phyloP scores from a whole-genome alignment of 2,797 vertebrate genomes.

The Scolopax bukidnonensis region DNA sequence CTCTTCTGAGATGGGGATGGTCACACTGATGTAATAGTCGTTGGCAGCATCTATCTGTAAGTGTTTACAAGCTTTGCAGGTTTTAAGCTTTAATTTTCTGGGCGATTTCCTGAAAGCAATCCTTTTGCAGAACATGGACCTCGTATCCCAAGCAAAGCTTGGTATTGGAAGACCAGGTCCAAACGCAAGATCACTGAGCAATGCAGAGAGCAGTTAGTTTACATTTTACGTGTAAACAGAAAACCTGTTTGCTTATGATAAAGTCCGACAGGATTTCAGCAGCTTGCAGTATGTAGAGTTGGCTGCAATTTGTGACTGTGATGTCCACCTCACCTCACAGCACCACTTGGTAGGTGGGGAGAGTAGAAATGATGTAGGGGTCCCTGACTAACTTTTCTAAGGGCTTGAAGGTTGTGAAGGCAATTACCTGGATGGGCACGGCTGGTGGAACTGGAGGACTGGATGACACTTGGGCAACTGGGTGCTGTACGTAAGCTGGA shows the following conservation, averaged over 20 bases:
- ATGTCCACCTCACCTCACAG: background rate
- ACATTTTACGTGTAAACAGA: background rate
- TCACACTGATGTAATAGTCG: background rate
- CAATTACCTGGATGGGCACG: background rate
- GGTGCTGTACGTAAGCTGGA: background rate
- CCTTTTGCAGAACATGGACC: background rate
- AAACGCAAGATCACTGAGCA: background rate
- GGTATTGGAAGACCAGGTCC: background rate
- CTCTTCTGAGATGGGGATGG: background rate
- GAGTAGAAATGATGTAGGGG: background rate
- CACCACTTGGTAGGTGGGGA: background rate
- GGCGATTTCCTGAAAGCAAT: background rate
- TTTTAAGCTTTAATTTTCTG: background rate
- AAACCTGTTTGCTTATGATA: background rate
- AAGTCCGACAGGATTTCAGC: background rate
- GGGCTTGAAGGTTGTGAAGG: background rate
- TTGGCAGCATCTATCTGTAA: background rate
- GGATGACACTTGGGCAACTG: background rate
- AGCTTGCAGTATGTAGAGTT: background rate
- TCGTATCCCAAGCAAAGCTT: fast-evolving
- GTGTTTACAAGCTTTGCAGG: background rate
- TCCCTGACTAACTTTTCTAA: background rate
- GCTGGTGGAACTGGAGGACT: background rate
- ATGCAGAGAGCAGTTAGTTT: background rate
- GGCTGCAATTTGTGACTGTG: background rate